These are phyloP conservation scores for Conchocele bisecta DNA, from an alignment of 2,888 invertebrate genomes.

Conservation along the genomic window DNA sequence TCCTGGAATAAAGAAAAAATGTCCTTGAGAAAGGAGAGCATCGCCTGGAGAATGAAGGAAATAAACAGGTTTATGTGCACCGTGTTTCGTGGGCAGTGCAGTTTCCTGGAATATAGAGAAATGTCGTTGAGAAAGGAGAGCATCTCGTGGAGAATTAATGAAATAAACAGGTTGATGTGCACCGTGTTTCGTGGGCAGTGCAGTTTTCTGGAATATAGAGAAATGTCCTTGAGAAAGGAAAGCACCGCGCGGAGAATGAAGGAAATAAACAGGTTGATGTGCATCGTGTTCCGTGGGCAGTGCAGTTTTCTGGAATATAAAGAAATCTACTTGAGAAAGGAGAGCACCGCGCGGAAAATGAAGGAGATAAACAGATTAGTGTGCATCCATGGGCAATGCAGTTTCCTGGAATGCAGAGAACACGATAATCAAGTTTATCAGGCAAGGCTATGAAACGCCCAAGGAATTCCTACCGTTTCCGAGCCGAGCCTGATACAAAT, in stretches of 20 bases:
- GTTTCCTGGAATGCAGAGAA: slow-evolving; percentile 86
- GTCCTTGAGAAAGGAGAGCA: slow-evolving; percentile 86
- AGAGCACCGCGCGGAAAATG: slow-evolving; percentile 86
- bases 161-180: slow-evolving; percentile 85
- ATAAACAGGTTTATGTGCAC: slow-evolving; percentile 88
- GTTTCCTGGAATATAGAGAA: slow-evolving; percentile 84
- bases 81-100: slow-evolving; percentile 88
- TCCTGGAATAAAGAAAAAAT: slow-evolving; percentile 84
- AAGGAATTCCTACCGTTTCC: too few species aligned
- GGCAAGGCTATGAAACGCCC: too few species aligned
- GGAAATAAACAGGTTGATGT: slow-evolving; percentile 88
- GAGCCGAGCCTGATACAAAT: too few species aligned
- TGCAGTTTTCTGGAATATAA: slow-evolving; percentile 85
- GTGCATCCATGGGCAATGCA: slow-evolving; percentile 88
- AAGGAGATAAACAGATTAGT: slow-evolving; percentile 89
- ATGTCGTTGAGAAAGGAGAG: neutral
- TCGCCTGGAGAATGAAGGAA: slow-evolving; percentile 87
- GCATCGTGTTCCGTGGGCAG: slow-evolving; percentile 88
- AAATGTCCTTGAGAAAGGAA: slow-evolving; percentile 85
- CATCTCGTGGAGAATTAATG: slow-evolving; percentile 83
- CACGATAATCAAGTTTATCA: too few species aligned
- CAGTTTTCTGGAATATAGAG: slow-evolving; percentile 84
- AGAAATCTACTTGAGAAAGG: neutral
- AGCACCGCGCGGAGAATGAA: slow-evolving; percentile 87
- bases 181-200: slow-evolving; percentile 88